Conservation (phyloP, 2,797 vertebrate genomes). For the Urocyon cinereoargenteus region DNA sequence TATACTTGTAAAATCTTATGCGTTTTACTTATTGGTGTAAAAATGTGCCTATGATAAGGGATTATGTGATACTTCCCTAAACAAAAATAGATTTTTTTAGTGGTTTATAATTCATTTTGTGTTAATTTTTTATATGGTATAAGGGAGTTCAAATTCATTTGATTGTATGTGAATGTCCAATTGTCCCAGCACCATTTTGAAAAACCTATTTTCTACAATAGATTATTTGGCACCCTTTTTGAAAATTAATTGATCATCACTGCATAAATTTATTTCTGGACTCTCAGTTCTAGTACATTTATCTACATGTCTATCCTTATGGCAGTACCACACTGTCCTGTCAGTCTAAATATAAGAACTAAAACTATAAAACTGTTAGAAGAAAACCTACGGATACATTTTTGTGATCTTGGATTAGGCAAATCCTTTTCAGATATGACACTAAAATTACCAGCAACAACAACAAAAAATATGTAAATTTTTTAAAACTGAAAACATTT, state of each 20-base stretch:
- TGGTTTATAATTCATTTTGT: neutral
- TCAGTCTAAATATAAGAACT: neutral
- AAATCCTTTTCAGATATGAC: neutral
- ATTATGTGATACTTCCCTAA: neutral
- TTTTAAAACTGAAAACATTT: neutral
- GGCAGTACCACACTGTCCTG: neutral
- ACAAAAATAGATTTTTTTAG: neutral
- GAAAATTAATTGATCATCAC: neutral
- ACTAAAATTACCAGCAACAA: neutral
- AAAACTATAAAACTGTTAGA: neutral
- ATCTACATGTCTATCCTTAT: neutral
- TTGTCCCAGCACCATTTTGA: neutral
- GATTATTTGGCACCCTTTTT: neutral
- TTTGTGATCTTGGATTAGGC: neutral
- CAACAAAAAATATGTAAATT: neutral
- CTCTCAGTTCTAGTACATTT: neutral
- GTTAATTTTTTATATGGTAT: neutral
- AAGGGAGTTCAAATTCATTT: neutral
- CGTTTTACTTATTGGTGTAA: neutral
- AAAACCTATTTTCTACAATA: neutral
- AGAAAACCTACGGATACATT: neutral
- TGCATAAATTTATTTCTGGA: neutral
- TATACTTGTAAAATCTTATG: neutral
- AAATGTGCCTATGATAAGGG: neutral
- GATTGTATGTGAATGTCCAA: neutral